Base-by-base conservation (phyloP, 2,113 vertebrate genomes). In the Glaucomys volans region DNA sequence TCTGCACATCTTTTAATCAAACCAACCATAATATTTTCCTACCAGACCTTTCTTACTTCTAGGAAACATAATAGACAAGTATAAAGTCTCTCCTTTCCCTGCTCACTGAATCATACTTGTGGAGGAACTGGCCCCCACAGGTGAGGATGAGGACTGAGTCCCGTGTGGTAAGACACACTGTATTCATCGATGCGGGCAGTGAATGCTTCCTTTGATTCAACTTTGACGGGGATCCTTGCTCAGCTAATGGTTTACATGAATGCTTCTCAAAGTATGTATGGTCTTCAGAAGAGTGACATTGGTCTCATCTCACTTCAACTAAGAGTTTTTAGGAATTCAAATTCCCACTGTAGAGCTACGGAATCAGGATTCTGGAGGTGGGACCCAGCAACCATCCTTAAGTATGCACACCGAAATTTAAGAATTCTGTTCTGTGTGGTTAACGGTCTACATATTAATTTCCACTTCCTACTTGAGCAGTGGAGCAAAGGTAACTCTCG, bases 211-310 rank as follows among this genome's bases (percentile, higher is more conserved):
- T 75, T 40, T 50, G 30, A 47, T 92, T 94, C 66, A 75, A 0
- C 71, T 69, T 81, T 90, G 5, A 30, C 71, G 42, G 42, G 32
- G 37, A 77, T 66, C 10, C 16, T 89, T 57, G 2, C 72, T 90
- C 59, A 57, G 9, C 37, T 77, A 67, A 32, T 16, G 30, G 35
- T 40, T 87, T 26, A 50, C 24, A 59, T 7, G 4, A 75, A 2
- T 79, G 8, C 5, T 28, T 96, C 40, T 79, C 81, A 87, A 96
- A 82, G 14, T 90, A 96, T 77, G 18, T 74, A 18, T 91, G 8
- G 37, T 71, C 37, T 24, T 72, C 35, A 62, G 77, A 80, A 74
- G 35, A 69, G 35, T 12, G 77, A 26, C 11, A 35, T 57, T 44
- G 67, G 12, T 6, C n/a, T 92, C 47, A 35, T 26, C 59, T 62